Base-by-base conservation (phyloP, 2,888 invertebrate species). In the Papilio demoleus region DNA sequence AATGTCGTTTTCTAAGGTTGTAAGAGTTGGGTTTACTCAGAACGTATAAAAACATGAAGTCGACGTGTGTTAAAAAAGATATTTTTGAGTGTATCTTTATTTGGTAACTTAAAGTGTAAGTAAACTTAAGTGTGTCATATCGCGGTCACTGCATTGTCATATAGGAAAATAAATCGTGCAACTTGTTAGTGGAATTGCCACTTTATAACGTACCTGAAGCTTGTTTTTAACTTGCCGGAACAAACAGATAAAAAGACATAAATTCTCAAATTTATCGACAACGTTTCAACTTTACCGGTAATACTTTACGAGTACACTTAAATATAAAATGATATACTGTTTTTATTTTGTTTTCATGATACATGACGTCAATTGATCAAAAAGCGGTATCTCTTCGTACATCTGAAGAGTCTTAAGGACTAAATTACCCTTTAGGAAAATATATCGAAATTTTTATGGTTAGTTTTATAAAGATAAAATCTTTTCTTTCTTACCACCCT, bases 141-240 rank as follows among this genome's bases (percentile, higher is more conserved):
- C 6, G 27, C 4, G 24, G 50, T 24, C 14, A 47, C 14, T 27
- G 4, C 24, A 50, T 27, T 9, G 24, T 47, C 47, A 22, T 5
- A 53, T 9, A 27, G 5, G 27, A 53, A 27, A 53, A 53, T 53
- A 17, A 53, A 53, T 17, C 2, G 31, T 27, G 27, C 14, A 63
- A 45, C 47, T 45, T 63, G 45, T 63, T 63, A 63, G 42, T 27
- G 47, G 47, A 63, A 47, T 63, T 47, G 47, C 62, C 47, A 62
- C 45, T 47, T 27, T 31, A 34, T 47, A 63, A 62, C 45, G 14
- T 63, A 60, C 60, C 60, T 60, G 47, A 31, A 17, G 22, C 27
- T 50, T 63, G 62, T 47, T 63, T 63, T 47, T 47, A 47, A 63
- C 47, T 63, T 47, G 31, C 47, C 1, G 31, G 62, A 63, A 50